Percentiles rank a stretch among this genome's conserved stretches.
Conservation (phyloP, 2,797 vertebrate genomes). For the Phylloscopus collybita region DNA sequence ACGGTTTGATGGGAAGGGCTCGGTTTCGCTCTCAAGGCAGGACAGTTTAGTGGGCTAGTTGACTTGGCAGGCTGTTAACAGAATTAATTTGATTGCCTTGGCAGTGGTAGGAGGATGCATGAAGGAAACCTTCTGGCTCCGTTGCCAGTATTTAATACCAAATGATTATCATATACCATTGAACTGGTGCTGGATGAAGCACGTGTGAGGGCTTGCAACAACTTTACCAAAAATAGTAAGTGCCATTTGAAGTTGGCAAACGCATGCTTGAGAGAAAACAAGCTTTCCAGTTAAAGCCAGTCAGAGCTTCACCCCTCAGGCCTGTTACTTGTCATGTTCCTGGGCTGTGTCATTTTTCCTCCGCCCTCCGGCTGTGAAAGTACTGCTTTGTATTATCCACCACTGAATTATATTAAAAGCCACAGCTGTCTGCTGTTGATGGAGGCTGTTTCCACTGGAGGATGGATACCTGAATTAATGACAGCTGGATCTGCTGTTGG, state of each 20-base stretch:
- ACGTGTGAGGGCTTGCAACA: constrained; percentile 50
- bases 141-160: constrained; percentile 61
- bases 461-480: not conserved
- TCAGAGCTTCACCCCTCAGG: not conserved
- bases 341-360: constrained; percentile 25
- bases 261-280: constrained; percentile 17
- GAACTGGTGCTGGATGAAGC: constrained; percentile 40
- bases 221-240: constrained; percentile 58
- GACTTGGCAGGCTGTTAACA: constrained; percentile 72
- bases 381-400: constrained; percentile 18
- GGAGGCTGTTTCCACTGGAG: not conserved
- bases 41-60: constrained; percentile 60
- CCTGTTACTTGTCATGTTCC: constrained; percentile 26
- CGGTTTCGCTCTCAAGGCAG: constrained; percentile 51
- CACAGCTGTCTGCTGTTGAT: not conserved
- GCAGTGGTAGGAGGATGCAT: constrained; percentile 60
- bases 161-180: constrained; percentile 42
- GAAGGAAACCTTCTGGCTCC: constrained; percentile 51
- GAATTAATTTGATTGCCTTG: constrained; percentile 77
- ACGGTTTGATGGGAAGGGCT: constrained; percentile 56
- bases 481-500: not conserved
- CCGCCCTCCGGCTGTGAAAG: not conserved
- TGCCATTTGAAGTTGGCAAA: constrained; percentile 50
- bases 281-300: constrained; percentile 39
- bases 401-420: not conserved